Evolutionary conservation across 2,888 invertebrate genomes (phyloP).

Genomic region (Trachelus tabidus): DNA sequence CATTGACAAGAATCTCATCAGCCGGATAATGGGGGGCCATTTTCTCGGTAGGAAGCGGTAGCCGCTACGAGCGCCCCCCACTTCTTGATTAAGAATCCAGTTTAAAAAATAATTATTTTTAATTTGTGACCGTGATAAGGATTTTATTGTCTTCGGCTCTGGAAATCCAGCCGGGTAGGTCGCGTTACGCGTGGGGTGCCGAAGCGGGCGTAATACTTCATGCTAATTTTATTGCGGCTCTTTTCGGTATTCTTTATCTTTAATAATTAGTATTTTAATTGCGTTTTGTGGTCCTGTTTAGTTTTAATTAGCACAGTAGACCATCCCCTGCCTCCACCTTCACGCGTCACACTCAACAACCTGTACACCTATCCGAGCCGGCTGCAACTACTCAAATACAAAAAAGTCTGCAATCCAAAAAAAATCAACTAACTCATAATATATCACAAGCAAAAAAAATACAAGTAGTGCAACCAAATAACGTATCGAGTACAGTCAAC

Average conservation of each 20-base stretch:
- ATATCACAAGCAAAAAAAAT: not conserved
- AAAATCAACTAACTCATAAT: not conserved
- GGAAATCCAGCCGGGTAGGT: slow-evolving; percentile 27
- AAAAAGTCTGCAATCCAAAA: not conserved
- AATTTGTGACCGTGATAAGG: slow-evolving; percentile 61
- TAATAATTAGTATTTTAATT: slow-evolving; percentile 52
- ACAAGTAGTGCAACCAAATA: not conserved
- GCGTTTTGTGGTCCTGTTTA: slow-evolving; percentile 30
- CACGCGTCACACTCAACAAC: not conserved
- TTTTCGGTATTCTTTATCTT: slow-evolving; percentile 49
- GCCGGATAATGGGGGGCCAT: slow-evolving; percentile 56
- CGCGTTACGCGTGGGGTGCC: slow-evolving; percentile 38
- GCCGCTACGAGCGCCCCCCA: slow-evolving; percentile 29
- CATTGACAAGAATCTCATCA: slow-evolving; percentile 66
- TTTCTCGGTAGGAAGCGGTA: slow-evolving; percentile 48
- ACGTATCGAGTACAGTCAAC: not conserved
- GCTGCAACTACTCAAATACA: not conserved
- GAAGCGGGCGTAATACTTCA: slow-evolving; percentile 47
- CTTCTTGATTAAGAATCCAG: slow-evolving; percentile 59
- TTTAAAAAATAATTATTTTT: slow-evolving; percentile 66
- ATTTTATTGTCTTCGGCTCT: slow-evolving; percentile 48
- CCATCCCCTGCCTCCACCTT: not conserved
- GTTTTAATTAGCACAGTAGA: slow-evolving; percentile 17
- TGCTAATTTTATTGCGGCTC: slow-evolving; percentile 57
- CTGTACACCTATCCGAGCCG: not conserved